These are phyloP conservation scores for Mormoops blainvillei DNA, from an alignment of 2,113 vertebrate species.

Conservation along the genomic window DNA sequence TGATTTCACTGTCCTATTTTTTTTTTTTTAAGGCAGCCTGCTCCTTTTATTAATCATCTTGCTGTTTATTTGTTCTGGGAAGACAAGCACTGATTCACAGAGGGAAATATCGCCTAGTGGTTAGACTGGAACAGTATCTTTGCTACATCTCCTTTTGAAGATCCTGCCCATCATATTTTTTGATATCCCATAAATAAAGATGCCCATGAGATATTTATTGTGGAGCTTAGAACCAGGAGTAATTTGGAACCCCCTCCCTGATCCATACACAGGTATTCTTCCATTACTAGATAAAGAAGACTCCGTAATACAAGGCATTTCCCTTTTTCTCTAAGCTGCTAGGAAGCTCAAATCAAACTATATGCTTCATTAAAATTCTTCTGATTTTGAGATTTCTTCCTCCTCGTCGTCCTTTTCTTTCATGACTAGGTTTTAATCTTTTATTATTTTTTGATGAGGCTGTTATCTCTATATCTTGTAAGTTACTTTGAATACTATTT, in stretches of 20 bases:
- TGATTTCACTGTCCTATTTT: conserved; percentile 43
- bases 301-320: not conserved
- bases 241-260: not conserved
- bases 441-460: not conserved
- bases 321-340: not conserved
- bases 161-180: not conserved
- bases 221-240: not conserved
- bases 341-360: not conserved
- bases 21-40: conserved; percentile 4
- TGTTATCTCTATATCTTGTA: not conserved
- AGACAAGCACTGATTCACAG: conserved; percentile 45
- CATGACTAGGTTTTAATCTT: not conserved
- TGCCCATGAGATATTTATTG: not conserved
- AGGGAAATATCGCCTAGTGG: conserved; percentile 25
- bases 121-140: conserved; percentile 39
- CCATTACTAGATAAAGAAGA: not conserved
- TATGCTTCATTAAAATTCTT: not conserved
- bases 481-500: not conserved
- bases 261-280: not conserved
- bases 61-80: conserved; percentile 57
- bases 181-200: not conserved
- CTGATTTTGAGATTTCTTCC: not conserved
- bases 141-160: not conserved
- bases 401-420: not conserved
- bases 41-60: conserved; percentile 61